Evolutionary conservation across 2,113 vertebrate species (phyloP).

Genomic region (Salvelinus namaycush): DNA sequence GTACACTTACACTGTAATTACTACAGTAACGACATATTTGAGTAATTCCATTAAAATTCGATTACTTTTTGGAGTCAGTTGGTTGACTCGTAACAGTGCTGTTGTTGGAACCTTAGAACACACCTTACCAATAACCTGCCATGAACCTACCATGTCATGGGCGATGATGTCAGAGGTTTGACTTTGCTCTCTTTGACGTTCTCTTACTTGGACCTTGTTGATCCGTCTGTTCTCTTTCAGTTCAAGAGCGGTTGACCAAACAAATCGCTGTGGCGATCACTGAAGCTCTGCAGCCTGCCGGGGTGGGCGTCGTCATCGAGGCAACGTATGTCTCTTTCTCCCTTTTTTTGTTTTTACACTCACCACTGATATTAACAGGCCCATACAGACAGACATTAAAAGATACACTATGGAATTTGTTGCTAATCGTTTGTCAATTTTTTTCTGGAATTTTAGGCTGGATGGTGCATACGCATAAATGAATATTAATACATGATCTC

Average conservation of each 20-base stretch:
- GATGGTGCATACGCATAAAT: no score
- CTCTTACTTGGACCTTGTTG: constrained; percentile 1
- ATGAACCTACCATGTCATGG: neutral
- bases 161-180: neutral
- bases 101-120: neutral
- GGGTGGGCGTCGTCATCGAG: constrained; percentile 94
- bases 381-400: neutral
- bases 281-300: constrained; percentile 90
- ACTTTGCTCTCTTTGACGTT: neutral
- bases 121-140: neutral
- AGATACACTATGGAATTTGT: no score
- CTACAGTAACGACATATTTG: neutral
- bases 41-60: no score
- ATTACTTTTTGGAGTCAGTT: neutral
- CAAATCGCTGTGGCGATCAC: constrained; percentile 96
- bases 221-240: constrained; percentile 64
- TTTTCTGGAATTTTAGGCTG: no score
- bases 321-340: constrained; percentile 82
- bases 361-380: neutral
- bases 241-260: constrained; percentile 96
- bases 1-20: neutral
- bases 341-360: no score
- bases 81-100: neutral
- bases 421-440: no score
- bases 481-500: no score